Percentiles rank a stretch among this genome's conserved stretches.
Evolutionary conservation across 1,140 invertebrate species (phyloP).

Genomic region (Bacillus rossius): DNA sequence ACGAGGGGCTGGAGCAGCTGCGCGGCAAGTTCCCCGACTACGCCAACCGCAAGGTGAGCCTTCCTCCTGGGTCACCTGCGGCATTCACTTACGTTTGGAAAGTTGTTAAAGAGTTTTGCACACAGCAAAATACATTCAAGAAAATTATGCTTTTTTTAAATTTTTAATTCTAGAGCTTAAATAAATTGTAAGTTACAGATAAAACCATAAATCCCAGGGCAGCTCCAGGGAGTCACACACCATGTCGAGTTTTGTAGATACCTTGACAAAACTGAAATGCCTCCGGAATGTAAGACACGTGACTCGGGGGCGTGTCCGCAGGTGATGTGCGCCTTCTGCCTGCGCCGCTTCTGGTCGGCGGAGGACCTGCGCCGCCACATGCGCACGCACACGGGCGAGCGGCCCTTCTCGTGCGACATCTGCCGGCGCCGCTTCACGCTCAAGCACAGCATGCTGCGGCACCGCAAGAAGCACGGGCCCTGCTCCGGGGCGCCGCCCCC

Average conservation of each 20-base stretch:
- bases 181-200: too few species aligned
- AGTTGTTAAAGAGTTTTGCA: too few species aligned
- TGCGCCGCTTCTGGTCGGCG: slow-evolving; percentile 89
- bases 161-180: too few species aligned
- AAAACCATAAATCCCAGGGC: too few species aligned
- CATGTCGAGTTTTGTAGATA: too few species aligned
- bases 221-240: too few species aligned
- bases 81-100: too few species aligned
- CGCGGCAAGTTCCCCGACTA: slow-evolving; percentile 77
- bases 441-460: slow-evolving; percentile 91
- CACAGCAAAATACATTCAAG: too few species aligned
- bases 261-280: too few species aligned
- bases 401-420: slow-evolving; percentile 73
- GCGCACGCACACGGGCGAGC: slow-evolving; percentile 80
- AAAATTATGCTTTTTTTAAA: too few species aligned
- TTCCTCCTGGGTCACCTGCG: too few species aligned
- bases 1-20: slow-evolving; percentile 48
- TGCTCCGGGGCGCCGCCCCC: slow-evolving; percentile 37
- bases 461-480: slow-evolving; percentile 75
- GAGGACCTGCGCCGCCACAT: slow-evolving; percentile 90
- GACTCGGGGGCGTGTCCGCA: slow-evolving; percentile 42
- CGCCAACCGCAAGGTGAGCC: slow-evolving; percentile 71
- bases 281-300: too few species aligned
- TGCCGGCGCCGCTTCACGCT: slow-evolving; percentile 79
- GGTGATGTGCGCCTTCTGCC: slow-evolving; percentile 88